Evolutionary conservation across 1,140 invertebrate genomes (phyloP).

Genomic region (Calycopis cecrops): DNA sequence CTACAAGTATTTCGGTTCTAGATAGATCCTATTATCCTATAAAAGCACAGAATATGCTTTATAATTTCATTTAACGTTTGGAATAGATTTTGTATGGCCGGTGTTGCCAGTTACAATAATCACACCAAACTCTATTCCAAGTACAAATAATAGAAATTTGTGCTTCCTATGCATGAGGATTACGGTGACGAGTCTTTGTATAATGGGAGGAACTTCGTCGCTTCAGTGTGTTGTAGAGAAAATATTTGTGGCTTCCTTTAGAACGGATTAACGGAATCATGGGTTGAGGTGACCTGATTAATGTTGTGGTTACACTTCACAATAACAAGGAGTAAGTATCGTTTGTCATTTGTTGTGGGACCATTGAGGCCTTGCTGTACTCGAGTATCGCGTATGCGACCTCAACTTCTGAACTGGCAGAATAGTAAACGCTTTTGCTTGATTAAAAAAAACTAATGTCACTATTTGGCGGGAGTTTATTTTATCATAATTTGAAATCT

Average conservation of each 20-base stretch:
- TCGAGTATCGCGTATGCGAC: slow-evolving; percentile 46
- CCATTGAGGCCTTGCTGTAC: slow-evolving; percentile 44
- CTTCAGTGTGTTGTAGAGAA: not conserved
- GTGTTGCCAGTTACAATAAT: too few relatives aligned
- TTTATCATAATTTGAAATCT: too few relatives aligned
- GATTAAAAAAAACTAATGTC: slow-evolving; percentile 5
- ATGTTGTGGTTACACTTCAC: slow-evolving; percentile 3
- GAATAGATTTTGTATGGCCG: too few relatives aligned
- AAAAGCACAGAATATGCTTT: too few relatives aligned
- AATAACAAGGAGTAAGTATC: slow-evolving; percentile 3
- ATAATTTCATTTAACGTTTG: too few relatives aligned
- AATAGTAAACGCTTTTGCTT: too few relatives aligned
- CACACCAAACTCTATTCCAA: too few relatives aligned
- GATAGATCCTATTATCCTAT: too few relatives aligned
- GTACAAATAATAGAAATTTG: not conserved
- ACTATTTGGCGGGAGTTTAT: not conserved
- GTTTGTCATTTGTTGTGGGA: slow-evolving; percentile 58
- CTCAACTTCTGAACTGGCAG: slow-evolving; percentile 34
- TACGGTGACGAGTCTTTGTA: slow-evolving; percentile 4
- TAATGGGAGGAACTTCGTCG: not conserved
- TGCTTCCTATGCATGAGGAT: slow-evolving; percentile 7
- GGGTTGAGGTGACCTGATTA: slow-evolving; percentile 8
- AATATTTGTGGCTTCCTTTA: not conserved
- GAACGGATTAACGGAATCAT: slow-evolving; percentile 4
- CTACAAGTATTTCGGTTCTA: too few relatives aligned